Base-by-base conservation (phyloP, 2,797 vertebrate species). In the Sarcophilus harrisii region DNA sequence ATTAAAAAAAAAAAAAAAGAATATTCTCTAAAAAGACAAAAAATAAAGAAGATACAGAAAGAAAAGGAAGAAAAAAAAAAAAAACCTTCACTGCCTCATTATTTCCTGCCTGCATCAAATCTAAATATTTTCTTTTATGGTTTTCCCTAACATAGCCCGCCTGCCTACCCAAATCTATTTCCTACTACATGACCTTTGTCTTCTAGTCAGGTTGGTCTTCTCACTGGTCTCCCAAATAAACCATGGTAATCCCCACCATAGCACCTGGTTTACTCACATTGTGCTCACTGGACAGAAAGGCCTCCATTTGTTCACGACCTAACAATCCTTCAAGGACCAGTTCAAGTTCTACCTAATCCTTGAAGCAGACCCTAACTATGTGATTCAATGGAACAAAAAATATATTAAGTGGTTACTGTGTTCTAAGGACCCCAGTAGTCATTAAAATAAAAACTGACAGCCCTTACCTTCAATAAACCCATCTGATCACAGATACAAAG, bases 121-220 rank as follows among this genome's bases (percentile, higher is more conserved):
- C 49, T 49, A 49, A 49, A 49, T 49, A 4, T 49, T 49, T 49
- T 49, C 49, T 49, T 49, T 49, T 49, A 49, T 49, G 49, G 49
- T 49, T 49, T 49, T 49, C 49, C 49, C 49, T 49, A 49, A 49
- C 49, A 49, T 49, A 4, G 49, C 49, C 49, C 49, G 73, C 32
- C 49, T 21, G 92, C 8, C 45, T 54, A 49, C 49, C 49, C 28
- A 58, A 57, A 30, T 92, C 55, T 62, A 87, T 91, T 90, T 93
- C 60, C 66, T 45, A 38, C n/a, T 21, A 38, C 32, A 45, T 29
- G n/a, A 16, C n/a, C n/a, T 16, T 38, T 73, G 14, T 54, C 27
- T 52, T 94, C 92, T 73, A 81, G 16, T 66, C 91, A 94, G 59
- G 73, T 60, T 57, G 12, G 52, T 52, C 90, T 81, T 49, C 49